Base-by-base conservation (phyloP, 2,113 vertebrate species). In the Pelodiscus sinensis region DNA sequence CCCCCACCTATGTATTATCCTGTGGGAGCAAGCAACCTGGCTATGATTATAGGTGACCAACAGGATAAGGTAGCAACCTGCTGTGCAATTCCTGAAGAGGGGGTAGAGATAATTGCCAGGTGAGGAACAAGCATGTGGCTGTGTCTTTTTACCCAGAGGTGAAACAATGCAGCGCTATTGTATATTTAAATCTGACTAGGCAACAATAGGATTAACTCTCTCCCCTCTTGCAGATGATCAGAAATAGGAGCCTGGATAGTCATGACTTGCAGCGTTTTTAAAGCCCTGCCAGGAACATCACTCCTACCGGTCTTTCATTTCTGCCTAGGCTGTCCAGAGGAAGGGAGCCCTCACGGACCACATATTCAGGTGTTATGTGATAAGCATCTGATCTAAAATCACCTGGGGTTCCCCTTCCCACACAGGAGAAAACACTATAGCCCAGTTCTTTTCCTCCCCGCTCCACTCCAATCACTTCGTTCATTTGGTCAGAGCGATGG, bases 331-430 rank as follows among this genome's bases (percentile, higher is more conserved):
- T 81, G 18, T 71, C 65, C 51, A 14, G 4, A 54, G 35, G 60
- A 79, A 54, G 60, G 92, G 50, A 91, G 9, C 31, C 52, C 57
- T 77, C 56, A 81, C 55, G 87, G 38, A 35, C 65, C 56, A 50
- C 2, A 5, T 11, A 16, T 10, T 8, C 38, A 75, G 38, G 55
- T 21, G 1, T 2, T 19, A 8, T 55, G 83, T 60, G 50, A 14
- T 54, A 85, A 82, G 19, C 18, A 8, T 38, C 86, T 0, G 0
- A 27, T 3, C 24, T 25, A 27, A 91, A 31, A 55, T 25, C 5
- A 78, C 27, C 0, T 0, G 81, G 56, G 18, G n/a, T 8, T 92
- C 25, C n/a, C 82, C 73, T 83, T 21, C 2, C 75, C 29, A 77
- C 71, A 38, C 29, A 9, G 90, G 21, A 80, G 0, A 1, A 38